These are phyloP conservation scores for Lophius americanus DNA, from an alignment of 2,797 vertebrate genomes.

Conservation along the genomic window DNA sequence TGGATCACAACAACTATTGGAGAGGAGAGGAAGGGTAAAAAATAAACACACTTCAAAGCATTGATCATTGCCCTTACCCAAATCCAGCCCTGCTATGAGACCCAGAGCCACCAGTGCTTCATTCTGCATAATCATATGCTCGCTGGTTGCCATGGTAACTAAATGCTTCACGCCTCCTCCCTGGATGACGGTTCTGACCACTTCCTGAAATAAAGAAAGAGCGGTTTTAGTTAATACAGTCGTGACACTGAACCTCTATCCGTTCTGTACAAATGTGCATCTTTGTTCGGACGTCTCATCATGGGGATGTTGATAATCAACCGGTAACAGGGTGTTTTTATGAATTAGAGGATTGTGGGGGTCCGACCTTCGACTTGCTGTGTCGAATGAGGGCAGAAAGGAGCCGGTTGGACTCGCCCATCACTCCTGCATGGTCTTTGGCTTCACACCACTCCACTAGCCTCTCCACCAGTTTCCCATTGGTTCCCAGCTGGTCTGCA, in stretches of 20 bases:
- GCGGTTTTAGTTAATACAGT: not conserved
- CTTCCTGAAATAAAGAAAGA: slow-evolving; percentile 81
- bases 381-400: slow-evolving; percentile 97
- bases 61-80: slow-evolving; percentile 82
- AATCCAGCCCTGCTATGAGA: slow-evolving; percentile 92
- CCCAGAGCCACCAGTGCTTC: slow-evolving; percentile 97
- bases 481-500: slow-evolving; percentile 95
- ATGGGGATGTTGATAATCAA: not conserved
- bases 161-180: slow-evolving; percentile 95
- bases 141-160: slow-evolving; percentile 97
- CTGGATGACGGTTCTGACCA: slow-evolving; percentile 93
- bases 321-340: not conserved
- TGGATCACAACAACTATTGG: too few species aligned
- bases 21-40: too few species aligned
- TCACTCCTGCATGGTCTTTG: slow-evolving; percentile 98
- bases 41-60: too few species aligned
- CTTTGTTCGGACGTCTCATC: not conserved
- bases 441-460: slow-evolving; percentile 99
- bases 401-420: slow-evolving; percentile 98
- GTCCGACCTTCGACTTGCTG: slow-evolving; percentile 95
- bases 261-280: too few species aligned
- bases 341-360: not conserved
- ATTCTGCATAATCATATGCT: slow-evolving; percentile 99
- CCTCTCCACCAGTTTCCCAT: slow-evolving; percentile 90
- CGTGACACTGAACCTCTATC: not conserved